phyloP scores from a whole-genome alignment of 2,113 vertebrate genomes.

The Prolemur simus region DNA sequence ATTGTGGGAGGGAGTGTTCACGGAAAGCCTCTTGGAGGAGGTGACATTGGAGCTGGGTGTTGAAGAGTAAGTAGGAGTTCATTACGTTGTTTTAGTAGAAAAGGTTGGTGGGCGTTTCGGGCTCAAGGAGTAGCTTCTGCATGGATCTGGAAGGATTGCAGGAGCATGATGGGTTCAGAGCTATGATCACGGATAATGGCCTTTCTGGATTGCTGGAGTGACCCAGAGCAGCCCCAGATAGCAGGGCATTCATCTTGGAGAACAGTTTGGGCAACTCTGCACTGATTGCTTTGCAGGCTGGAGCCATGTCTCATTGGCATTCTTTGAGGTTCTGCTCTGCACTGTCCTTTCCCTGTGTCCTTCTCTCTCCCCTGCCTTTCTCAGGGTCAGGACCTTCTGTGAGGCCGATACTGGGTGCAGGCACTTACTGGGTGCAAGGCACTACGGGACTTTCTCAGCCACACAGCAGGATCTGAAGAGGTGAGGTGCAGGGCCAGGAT shows the following conservation, averaged over 20 bases:
- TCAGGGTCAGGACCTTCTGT: no score
- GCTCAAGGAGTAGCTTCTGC: background rate
- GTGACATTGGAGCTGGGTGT: background rate
- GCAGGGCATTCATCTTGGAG: background rate
- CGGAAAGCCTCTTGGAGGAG: background rate
- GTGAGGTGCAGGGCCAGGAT: no score
- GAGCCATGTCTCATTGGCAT: fast-evolving
- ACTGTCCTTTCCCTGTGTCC: background rate
- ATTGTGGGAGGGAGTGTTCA: background rate
- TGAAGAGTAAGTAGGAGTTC: background rate
- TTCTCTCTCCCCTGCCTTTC: background rate
- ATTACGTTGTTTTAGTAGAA: background rate
- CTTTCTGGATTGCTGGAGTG: background rate
- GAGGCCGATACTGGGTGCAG: no score
- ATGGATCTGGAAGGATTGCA: background rate
- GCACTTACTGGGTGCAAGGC: background rate
- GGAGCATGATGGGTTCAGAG: background rate
- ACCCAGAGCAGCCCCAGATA: background rate
- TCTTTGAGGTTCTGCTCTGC: fast-evolving
- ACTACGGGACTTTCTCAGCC: background rate
- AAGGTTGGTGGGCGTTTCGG: background rate
- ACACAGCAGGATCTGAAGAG: background rate
- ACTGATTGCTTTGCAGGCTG: background rate
- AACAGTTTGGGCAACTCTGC: background rate
- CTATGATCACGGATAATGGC: background rate